Percentiles rank a stretch among this genome's conserved stretches.
These are phyloP conservation scores for Dendrolimus pini DNA, from an alignment of 2,888 invertebrate genomes.

Conservation along the genomic window DNA sequence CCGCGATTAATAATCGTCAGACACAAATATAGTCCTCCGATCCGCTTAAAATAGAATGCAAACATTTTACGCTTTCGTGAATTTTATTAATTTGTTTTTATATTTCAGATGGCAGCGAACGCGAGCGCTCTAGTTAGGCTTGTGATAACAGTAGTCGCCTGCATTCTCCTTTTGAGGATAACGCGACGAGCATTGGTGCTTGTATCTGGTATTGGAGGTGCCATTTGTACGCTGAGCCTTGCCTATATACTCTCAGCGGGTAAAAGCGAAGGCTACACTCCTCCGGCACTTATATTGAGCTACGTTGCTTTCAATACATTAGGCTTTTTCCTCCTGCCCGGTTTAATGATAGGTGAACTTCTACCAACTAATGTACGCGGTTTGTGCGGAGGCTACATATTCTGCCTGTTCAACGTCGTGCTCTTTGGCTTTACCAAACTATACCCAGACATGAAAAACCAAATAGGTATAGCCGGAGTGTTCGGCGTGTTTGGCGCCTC, in stretches of 20 bases:
- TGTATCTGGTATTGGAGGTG: slow-evolving; percentile 81
- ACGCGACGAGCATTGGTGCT: slow-evolving; percentile 81
- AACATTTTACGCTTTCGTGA: background rate
- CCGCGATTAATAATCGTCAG: too few relatives aligned
- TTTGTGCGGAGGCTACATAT: slow-evolving; percentile 83
- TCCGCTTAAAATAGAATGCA: background rate
- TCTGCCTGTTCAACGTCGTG: slow-evolving; percentile 82
- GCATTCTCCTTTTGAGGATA: slow-evolving; percentile 78
- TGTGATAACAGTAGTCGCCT: slow-evolving; percentile 79
- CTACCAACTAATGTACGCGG: slow-evolving; percentile 85
- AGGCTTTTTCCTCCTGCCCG: slow-evolving; percentile 84
- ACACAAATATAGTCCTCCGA: too few relatives aligned
- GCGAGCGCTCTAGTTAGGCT: slow-evolving; percentile 82
- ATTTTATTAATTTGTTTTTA: slow-evolving; percentile 3
- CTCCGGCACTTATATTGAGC: slow-evolving; percentile 68
- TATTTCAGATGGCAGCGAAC: slow-evolving; percentile 76
- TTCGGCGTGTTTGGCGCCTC: slow-evolving; percentile 83
- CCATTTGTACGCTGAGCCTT: slow-evolving; percentile 78
- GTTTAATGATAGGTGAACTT: slow-evolving; percentile 85
- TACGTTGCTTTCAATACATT: slow-evolving; percentile 86
- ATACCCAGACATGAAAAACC: slow-evolving; percentile 78
- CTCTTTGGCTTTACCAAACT: slow-evolving; percentile 83
- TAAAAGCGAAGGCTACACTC: slow-evolving; percentile 33
- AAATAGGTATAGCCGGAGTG: slow-evolving; percentile 81
- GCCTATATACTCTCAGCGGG: slow-evolving; percentile 48